phyloP scores from a whole-genome alignment of 2,113 vertebrate genomes.

The Platichthys stellatus region DNA sequence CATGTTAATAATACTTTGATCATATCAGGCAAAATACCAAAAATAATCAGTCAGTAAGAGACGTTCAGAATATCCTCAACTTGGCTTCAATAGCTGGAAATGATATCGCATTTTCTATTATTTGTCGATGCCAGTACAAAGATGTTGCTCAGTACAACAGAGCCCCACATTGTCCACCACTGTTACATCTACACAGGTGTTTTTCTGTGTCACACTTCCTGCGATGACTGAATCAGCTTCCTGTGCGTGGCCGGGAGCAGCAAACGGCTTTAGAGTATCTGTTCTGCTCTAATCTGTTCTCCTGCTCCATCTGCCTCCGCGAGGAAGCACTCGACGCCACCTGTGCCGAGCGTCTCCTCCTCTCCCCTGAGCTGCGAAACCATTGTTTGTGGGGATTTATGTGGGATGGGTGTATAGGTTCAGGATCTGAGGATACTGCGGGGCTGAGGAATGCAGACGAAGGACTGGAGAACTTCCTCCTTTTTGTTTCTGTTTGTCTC shows the following conservation, averaged over 20 bases:
- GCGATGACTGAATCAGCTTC: constrained; percentile 57
- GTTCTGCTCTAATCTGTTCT: constrained; percentile 59
- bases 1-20: neutral
- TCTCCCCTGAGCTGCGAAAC: constrained; percentile 51
- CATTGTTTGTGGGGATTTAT: constrained; percentile 71
- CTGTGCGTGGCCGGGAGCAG: constrained; percentile 37
- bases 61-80: no score
- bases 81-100: neutral
- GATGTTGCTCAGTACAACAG: no score
- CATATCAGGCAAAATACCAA: neutral
- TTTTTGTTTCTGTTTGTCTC: constrained; percentile 64
- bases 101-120: neutral
- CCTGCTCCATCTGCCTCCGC: constrained; percentile 65
- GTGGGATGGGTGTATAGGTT: constrained; percentile 66
- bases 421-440: constrained; percentile 64
- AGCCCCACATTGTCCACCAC: neutral
- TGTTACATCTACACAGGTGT: constrained; percentile 58
- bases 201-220: constrained; percentile 59
- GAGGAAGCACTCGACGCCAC: constrained; percentile 74
- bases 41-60: neutral
- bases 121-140: neutral
- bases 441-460: constrained; percentile 71
- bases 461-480: constrained; percentile 75
- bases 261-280: constrained; percentile 46
- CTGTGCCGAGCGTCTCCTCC: constrained; percentile 61